phyloP scores from a whole-genome alignment of 2,888 invertebrate species.

The Sminthurinus aureus region DNA sequence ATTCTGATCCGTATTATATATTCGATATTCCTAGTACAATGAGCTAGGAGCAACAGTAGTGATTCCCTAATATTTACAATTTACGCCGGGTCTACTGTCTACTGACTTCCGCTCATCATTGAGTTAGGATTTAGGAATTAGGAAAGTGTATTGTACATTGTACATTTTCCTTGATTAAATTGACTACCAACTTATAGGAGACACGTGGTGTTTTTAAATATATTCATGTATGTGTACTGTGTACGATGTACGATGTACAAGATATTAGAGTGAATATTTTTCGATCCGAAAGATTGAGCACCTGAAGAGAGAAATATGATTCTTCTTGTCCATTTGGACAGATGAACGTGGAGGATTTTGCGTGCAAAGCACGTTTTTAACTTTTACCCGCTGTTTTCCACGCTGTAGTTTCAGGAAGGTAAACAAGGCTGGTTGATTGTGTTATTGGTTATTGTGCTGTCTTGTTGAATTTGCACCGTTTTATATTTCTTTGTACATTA shows the following conservation, averaged over 20 bases:
- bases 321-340: constrained; percentile 15
- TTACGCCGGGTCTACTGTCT: no score
- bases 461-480: no score
- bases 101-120: no score
- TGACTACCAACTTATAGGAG: background rate
- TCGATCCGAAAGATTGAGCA: background rate
- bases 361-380: constrained; percentile 42
- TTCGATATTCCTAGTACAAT: no score
- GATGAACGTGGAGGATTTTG: constrained; percentile 13
- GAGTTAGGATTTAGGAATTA: no score
- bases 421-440: no score
- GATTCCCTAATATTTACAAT: no score
- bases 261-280: background rate
- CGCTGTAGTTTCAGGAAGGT: background rate
- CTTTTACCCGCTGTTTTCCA: background rate
- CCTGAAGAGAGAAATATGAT: constrained; percentile 13
- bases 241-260: background rate
- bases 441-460: no score
- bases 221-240: background rate
- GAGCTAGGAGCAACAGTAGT: no score
- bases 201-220: background rate
- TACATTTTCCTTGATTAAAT: constrained; percentile 19
- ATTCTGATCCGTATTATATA: no score
- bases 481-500: no score
- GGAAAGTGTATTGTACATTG: no score